These are phyloP conservation scores for Rhinogobius similis DNA, from an alignment of 2,113 vertebrate species.

Conservation along the genomic window DNA sequence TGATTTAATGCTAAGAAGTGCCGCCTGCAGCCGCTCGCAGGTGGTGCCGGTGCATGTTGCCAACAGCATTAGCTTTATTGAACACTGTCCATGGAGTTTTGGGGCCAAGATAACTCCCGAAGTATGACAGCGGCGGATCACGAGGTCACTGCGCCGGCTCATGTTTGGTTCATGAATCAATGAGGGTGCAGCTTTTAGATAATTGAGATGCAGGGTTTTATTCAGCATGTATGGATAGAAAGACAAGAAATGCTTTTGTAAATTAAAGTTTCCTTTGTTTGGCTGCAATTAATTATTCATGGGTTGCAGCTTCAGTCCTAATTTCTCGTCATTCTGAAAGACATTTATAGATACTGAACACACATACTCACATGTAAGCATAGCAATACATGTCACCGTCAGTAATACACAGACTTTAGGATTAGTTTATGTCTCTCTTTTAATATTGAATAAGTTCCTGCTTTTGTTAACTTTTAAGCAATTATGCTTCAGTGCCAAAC, in stretches of 20 bases:
- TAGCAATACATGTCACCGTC: no score
- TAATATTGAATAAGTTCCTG: no score
- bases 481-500: neutral
- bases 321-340: no score
- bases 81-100: slow-evolving; percentile 28
- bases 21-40: slow-evolving; percentile 22
- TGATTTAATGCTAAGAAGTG: slow-evolving; percentile 34
- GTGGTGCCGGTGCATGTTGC: slow-evolving; percentile 36
- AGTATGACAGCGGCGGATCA: slow-evolving; percentile 42
- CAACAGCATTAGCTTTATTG: slow-evolving; percentile 65
- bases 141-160: slow-evolving; percentile 31
- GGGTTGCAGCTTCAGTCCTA: no score
- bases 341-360: no score
- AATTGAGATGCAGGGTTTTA: slow-evolving; percentile 54
- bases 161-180: slow-evolving; percentile 47
- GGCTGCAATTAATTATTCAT: no score
- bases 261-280: no score
- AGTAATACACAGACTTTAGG: no score
- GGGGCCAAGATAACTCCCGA: slow-evolving; percentile 34
- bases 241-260: neutral
- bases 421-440: no score
- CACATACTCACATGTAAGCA: no score
- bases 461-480: neutral
- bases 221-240: neutral
- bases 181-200: slow-evolving; percentile 52